A percentile compares a stretch with the other conserved stretches of the same genome.
phyloP scores from a whole-genome alignment of 2,113 vertebrate species.

The Carassius auratus region DNA sequence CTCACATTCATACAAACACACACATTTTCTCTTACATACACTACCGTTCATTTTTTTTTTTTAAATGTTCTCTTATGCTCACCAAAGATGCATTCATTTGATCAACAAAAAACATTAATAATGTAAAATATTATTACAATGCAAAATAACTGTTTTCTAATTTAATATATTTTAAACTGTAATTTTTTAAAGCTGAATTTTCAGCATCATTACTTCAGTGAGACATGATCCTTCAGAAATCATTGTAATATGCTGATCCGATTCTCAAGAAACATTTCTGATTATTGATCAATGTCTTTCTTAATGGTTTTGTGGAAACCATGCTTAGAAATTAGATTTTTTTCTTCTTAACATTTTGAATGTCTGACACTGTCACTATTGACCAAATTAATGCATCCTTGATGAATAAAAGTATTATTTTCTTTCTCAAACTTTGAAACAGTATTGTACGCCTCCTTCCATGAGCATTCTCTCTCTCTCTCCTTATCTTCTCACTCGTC shows the following conservation, averaged over 20 bases:
- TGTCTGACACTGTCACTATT: not conserved
- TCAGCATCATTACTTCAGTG: too few relatives aligned
- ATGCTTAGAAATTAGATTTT: not conserved
- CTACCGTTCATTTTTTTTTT: not conserved
- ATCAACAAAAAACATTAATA: not conserved
- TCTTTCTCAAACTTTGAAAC: not conserved
- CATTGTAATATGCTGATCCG: not conserved
- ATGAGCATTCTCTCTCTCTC: not conserved
- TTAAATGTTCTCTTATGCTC: not conserved
- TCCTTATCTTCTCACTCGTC: not conserved
- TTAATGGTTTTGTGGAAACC: not conserved
- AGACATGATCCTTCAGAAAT: not conserved
- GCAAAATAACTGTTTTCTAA: not conserved
- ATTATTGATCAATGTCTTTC: too few relatives aligned
- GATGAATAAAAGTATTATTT: not conserved
- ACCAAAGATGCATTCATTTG: not conserved
- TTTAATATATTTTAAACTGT: not conserved
- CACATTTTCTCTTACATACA: not conserved
- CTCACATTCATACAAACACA: not conserved
- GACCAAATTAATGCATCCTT: not conserved
- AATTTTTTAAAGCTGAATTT: too few relatives aligned
- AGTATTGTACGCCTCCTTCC: not conserved
- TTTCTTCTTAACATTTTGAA: not conserved
- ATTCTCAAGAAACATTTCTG: not conserved
- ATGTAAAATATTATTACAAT: not conserved